A percentile compares a stretch with the other conserved stretches of the same genome.
phyloP scores from a whole-genome alignment of 2,797 vertebrate genomes.

The Mionectes olivaceus region DNA sequence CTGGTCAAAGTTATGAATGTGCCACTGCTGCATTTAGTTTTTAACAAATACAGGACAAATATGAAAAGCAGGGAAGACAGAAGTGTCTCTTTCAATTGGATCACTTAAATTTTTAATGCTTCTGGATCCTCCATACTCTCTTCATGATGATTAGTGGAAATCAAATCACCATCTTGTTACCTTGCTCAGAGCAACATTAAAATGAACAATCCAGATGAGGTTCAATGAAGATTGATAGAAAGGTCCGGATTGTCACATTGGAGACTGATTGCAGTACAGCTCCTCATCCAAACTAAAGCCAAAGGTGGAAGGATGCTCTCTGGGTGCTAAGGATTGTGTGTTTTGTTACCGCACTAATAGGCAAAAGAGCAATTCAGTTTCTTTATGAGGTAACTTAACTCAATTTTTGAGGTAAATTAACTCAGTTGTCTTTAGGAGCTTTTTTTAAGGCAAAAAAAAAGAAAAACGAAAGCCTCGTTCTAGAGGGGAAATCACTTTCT shows the following conservation, averaged over 20 bases:
- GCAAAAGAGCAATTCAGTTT: neutral
- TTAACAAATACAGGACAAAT: neutral
- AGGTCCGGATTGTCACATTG: rapidly evolving
- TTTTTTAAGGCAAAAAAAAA: neutral
- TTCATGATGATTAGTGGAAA: neutral
- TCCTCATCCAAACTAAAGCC: neutral
- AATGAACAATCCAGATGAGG: neutral
- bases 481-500: neutral
- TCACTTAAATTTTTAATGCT: neutral
- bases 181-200: no score
- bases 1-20: neutral
- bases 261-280: neutral
- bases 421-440: neutral
- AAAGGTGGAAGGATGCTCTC: neutral
- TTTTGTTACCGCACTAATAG: neutral
- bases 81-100: neutral
- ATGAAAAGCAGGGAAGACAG: neutral
- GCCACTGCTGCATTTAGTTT: neutral
- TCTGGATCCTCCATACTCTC: neutral
- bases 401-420: neutral
- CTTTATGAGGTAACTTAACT: neutral
- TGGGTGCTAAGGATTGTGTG: neutral
- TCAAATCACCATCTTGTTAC: neutral
- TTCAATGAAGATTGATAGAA: neutral
- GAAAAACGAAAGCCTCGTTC: neutral